Conservation (phyloP, 2,888 invertebrate species). For the Clistopyga incitator region DNA sequence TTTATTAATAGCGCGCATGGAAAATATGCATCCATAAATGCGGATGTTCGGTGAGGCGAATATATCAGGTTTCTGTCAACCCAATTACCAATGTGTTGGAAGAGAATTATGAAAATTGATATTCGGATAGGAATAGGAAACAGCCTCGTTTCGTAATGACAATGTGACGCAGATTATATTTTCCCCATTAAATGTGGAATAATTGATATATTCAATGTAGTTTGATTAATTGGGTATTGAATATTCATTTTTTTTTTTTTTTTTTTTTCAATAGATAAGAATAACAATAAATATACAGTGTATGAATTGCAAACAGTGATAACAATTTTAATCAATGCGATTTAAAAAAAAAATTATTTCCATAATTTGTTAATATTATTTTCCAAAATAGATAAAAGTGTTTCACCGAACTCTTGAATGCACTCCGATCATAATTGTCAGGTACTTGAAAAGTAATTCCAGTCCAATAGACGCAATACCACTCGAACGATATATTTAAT, state of each 20-base stretch:
- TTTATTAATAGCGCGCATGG: neutral
- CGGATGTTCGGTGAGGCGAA: neutral
- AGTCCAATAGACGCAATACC: neutral
- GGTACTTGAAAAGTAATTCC: slow-evolving; percentile 7
- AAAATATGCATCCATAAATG: neutral
- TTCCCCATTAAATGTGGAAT: neutral
- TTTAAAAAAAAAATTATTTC: too few relatives aligned
- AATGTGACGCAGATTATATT: neutral
- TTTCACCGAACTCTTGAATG: neutral
- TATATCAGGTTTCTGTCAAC: neutral
- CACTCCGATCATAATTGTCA: slow-evolving; percentile 11
- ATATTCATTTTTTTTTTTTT: neutral
- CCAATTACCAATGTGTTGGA: neutral
- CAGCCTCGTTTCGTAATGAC: neutral
- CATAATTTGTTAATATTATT: neutral
- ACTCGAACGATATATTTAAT: neutral
- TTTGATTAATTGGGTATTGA: neutral
- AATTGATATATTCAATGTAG: neutral
- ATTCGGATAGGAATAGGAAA: neutral
- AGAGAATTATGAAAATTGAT: slow-evolving; percentile 2
- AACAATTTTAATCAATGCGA: too few relatives aligned
- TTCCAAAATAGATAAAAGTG: neutral
- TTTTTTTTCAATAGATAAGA: neutral
- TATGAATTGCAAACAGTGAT: neutral
- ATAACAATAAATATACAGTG: neutral